Conservation (phyloP, 2,888 invertebrate species). For the Agrotis puta region DNA sequence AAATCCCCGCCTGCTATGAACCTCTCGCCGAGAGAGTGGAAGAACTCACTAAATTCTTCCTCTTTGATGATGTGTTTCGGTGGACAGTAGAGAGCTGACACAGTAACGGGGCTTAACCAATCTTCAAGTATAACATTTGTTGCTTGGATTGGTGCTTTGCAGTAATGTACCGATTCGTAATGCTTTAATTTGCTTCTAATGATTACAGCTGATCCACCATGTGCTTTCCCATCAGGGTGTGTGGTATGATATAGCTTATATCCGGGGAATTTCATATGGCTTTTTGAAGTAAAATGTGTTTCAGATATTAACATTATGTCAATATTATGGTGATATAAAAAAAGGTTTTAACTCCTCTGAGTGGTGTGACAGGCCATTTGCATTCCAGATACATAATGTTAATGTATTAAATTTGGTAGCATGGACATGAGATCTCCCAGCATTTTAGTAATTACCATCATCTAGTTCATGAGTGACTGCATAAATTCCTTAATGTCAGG, state of each 20-base stretch:
- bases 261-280: too few species aligned
- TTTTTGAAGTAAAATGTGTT: too few species aligned
- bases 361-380: too few species aligned
- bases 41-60: not conserved
- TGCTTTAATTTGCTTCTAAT: constrained; percentile 1
- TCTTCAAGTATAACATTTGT: not conserved
- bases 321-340: too few species aligned
- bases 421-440: constrained; percentile 13
- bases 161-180: not conserved
- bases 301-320: too few species aligned
- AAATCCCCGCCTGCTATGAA: not conserved
- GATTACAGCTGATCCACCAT: not conserved
- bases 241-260: too few species aligned
- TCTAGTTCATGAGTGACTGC: constrained; percentile 8
- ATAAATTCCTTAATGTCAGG: constrained; percentile 5
- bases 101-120: not conserved
- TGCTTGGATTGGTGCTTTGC: not conserved
- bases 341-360: too few species aligned
- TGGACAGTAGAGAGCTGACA: constrained; percentile 1
- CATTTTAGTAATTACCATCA: constrained; percentile 5
- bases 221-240: too few species aligned
- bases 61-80: not conserved
- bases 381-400: too few species aligned
- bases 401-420: not conserved
- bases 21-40: not conserved